Conservation (phyloP, 2,888 invertebrate species). For the Oscheius sp. region DNA sequence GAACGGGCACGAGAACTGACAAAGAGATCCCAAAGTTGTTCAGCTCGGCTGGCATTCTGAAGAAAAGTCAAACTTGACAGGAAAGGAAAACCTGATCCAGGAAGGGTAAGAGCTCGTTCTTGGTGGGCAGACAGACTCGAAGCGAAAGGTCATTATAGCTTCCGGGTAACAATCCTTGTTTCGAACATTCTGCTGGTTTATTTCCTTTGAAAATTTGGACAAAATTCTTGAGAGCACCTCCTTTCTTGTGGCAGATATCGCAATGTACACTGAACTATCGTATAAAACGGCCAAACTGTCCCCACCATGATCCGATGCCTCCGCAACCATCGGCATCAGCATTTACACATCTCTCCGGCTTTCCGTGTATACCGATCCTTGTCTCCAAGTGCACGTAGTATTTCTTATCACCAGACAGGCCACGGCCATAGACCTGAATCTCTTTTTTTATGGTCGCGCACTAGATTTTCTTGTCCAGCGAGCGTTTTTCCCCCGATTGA, state of each 20-base stretch:
- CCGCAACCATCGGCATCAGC: constrained; percentile 71
- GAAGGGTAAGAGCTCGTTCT: constrained; percentile 72
- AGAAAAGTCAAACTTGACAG: not conserved
- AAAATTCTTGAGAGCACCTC: constrained; percentile 68
- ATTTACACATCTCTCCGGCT: constrained; percentile 72
- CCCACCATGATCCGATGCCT: constrained; percentile 72
- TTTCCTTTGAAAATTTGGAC: constrained; percentile 71
- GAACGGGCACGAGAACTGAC: constrained; percentile 70
- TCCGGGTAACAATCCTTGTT: constrained; percentile 65
- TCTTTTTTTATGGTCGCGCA: constrained; percentile 22
- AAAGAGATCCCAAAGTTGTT: constrained; percentile 72
- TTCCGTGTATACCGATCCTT: constrained; percentile 72
- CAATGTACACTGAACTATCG: constrained; percentile 61
- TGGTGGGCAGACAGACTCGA: constrained; percentile 71
- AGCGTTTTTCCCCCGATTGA: constrained; percentile 19
- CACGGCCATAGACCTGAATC: constrained; percentile 37
- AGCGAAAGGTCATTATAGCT: constrained; percentile 69
- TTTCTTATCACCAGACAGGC: constrained; percentile 66
- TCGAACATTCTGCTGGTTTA: constrained; percentile 68
- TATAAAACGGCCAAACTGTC: not conserved
- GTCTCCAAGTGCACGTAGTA: constrained; percentile 72
- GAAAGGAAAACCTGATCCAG: constrained; percentile 60
- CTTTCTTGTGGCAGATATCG: constrained; percentile 71
- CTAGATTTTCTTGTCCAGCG: constrained; percentile 30
- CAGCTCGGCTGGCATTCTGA: constrained; percentile 69